Base-by-base conservation (phyloP, 2,888 invertebrate genomes). In the Himalopsyche japonica region DNA sequence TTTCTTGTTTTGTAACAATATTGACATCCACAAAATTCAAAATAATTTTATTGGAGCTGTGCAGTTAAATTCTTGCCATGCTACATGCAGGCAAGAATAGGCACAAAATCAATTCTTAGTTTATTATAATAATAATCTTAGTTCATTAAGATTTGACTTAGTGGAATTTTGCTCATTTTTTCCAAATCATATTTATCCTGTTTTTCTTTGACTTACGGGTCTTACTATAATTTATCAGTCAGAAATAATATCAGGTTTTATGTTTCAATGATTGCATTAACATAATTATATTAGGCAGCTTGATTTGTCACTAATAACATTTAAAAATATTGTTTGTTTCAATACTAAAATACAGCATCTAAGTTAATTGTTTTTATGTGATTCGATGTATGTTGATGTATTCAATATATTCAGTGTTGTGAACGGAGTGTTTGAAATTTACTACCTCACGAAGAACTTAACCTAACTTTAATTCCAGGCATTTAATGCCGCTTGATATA, bases 401-500 rank as follows among this genome's bases (percentile, higher is more conserved):
- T 57, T 57, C 57, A 57, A 24, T 57, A 57, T 57, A 57, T 57
- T 57, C 57, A 57, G 57, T 57, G 57, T 57, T 57, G 57, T 57
- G 57, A 24, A 24, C 24, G 20, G 57, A 57, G 57, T 57, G 57
- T 57, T 57, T 57, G 20, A 57, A 57, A 57, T 57, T 20, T 57
- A 76, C 76, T 76, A 34, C 76, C 80, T 78, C 77, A 81, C 24
- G 34, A 81, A 64, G 81, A 78, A 84, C 83, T 48, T 57, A 83
- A 83, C 76, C 79, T 79, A 79, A 79, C 49, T 76, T 76, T 57
- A 82, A 81, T 78, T 48, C 43, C 30, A 82, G 77, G 81, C 84
- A 82, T 84, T 79, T 84, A 47, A 84, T 84, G 84, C 84, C 32
- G 49, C 64, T 76, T 80, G 82, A 80, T 76, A 83, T 64, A 79